Percentiles rank a stretch among this genome's conserved stretches.
phyloP scores from a whole-genome alignment of 2,888 invertebrate species.

The Dugesia japonica region DNA sequence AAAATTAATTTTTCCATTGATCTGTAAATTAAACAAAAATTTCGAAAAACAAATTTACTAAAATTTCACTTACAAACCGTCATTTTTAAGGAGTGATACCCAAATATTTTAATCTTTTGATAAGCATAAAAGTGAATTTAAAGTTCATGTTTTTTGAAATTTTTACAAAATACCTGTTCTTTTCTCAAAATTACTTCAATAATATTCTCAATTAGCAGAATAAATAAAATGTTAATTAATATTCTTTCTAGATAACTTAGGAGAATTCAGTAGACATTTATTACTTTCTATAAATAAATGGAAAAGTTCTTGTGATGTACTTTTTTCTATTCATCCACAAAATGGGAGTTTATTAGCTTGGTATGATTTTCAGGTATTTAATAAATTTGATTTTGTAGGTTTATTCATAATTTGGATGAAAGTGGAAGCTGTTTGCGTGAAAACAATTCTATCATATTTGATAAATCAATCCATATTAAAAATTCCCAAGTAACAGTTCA shows the following conservation, averaged over 20 bases:
- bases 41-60: too few relatives aligned
- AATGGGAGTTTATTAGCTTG: constrained; percentile 96
- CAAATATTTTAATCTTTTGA: too few relatives aligned
- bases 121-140: too few relatives aligned
- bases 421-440: background rate
- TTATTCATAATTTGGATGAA: background rate
- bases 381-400: background rate
- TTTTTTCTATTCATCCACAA: constrained; percentile 92
- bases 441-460: background rate
- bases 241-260: background rate
- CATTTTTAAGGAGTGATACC: too few relatives aligned
- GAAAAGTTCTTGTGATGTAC: constrained; percentile 85
- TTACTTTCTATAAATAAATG: constrained; percentile 64
- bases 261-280: background rate
- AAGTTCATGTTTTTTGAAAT: too few relatives aligned
- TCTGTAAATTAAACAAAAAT: too few relatives aligned
- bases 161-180: too few relatives aligned
- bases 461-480: constrained; percentile 51
- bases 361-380: constrained; percentile 50
- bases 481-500: constrained; percentile 91
- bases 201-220: too few relatives aligned
- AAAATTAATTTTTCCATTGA: too few relatives aligned
- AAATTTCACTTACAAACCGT: too few relatives aligned
- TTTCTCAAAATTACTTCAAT: too few relatives aligned
- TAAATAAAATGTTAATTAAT: too few relatives aligned